Percentiles rank a stretch among this genome's conserved stretches.
These are phyloP conservation scores for Siderastrea radians DNA, from an alignment of 92 coral and sea anemone species.

Conservation along the genomic window DNA sequence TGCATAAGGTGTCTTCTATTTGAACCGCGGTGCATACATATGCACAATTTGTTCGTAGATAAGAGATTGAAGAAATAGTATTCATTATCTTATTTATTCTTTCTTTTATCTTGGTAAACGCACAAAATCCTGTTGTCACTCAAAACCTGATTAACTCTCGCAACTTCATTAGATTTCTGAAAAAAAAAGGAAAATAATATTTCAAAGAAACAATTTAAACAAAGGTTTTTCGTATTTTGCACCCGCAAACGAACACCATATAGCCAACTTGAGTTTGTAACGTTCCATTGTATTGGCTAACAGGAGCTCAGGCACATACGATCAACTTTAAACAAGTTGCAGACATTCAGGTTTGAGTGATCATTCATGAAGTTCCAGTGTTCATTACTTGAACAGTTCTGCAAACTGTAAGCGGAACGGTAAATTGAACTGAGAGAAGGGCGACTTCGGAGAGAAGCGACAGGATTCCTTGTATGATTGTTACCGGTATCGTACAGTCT, in stretches of 20 bases:
- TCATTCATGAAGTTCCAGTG: no score
- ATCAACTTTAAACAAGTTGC: background rate
- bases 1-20: background rate
- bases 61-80: background rate
- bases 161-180: slow-evolving; percentile 1
- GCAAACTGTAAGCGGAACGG: no score
- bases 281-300: background rate
- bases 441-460: no score
- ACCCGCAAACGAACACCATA: background rate
- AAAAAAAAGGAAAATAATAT: background rate
- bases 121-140: background rate
- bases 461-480: no score
- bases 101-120: background rate
- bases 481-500: no score
- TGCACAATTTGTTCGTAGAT: background rate
- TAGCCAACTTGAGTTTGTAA: no score
- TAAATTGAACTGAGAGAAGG: no score
- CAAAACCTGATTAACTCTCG: background rate
- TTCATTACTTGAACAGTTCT: no score
- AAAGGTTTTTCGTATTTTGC: background rate
- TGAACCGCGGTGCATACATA: background rate
- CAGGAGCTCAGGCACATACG: background rate
- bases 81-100: no score
- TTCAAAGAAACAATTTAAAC: no score
- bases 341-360: background rate